Evolutionary conservation across 1,140 invertebrate species (phyloP).

Genomic region (Drosophila insularis): DNA sequence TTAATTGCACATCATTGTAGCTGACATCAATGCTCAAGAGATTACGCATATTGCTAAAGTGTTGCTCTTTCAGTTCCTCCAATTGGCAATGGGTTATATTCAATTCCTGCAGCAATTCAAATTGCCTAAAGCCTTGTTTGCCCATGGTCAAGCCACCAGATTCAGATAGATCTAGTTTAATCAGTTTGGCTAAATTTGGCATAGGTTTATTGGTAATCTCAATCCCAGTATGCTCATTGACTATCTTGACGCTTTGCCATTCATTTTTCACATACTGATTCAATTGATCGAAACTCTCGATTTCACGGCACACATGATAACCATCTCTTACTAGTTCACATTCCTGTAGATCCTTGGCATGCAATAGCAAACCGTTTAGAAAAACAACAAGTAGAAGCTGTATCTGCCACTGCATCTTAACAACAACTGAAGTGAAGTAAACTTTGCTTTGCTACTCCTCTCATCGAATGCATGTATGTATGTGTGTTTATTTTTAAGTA

Average conservation of each 20-base stretch:
- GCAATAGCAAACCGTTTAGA: background rate
- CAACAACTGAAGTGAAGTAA: constrained; percentile 17
- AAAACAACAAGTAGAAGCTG: constrained; percentile 26
- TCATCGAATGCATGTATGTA: background rate
- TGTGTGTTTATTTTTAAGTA: constrained; percentile 45
- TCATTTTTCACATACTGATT: constrained; percentile 27
- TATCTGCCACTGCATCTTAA: constrained; percentile 38
- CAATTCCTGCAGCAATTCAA: constrained; percentile 39
- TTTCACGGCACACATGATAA: constrained; percentile 49
- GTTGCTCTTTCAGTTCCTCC: constrained; percentile 37
- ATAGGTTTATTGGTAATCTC: constrained; percentile 28
- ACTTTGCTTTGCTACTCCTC: background rate
- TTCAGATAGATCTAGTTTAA: constrained; percentile 47
- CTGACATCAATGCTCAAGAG: constrained; percentile 61
- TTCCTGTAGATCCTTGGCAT: constrained; percentile 54
- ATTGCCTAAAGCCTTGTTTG: constrained; percentile 40
- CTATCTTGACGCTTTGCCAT: constrained; percentile 48
- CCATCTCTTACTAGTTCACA: constrained; percentile 40
- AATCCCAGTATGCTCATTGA: constrained; percentile 44
- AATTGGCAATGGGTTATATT: constrained; percentile 58
- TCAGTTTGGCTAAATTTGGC: constrained; percentile 20
- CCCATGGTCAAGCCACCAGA: constrained; percentile 45
- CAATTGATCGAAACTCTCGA: constrained; percentile 56
- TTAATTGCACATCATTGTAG: constrained; percentile 49
- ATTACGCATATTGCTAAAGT: constrained; percentile 38